These are phyloP conservation scores for Ahaetulla prasina DNA, from an alignment of 2,113 vertebrate species.

Conservation along the genomic window DNA sequence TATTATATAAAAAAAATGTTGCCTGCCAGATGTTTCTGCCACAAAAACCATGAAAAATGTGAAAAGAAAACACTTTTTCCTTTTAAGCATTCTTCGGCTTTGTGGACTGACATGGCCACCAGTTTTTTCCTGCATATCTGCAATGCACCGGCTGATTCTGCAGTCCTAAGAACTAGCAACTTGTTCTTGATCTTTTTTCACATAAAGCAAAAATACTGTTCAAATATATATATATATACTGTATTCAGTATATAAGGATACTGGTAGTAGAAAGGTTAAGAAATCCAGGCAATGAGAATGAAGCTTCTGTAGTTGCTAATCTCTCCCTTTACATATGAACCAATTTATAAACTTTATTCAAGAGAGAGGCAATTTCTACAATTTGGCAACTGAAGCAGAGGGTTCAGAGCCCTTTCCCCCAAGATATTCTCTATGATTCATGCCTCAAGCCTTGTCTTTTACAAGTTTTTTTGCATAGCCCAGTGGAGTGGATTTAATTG, in stretches of 20 bases:
- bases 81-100: not conserved
- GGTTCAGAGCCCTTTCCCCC: not conserved
- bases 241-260: not conserved
- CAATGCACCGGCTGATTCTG: not conserved
- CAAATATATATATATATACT: too few species aligned
- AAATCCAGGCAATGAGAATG: not conserved
- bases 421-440: not conserved
- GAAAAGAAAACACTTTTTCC: not conserved
- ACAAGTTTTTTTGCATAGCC: not conserved
- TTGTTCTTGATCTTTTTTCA: fast-evolving
- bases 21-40: not conserved
- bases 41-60: not conserved
- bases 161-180: not conserved
- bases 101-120: not conserved
- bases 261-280: not conserved
- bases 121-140: not conserved
- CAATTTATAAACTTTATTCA: not conserved
- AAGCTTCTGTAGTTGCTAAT: not conserved
- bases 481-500: constrained; percentile 13
- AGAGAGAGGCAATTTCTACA: not conserved
- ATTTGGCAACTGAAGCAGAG: not conserved
- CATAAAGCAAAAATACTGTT: not conserved
- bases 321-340: not conserved
- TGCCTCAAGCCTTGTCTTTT: not conserved
- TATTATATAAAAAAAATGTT: not conserved